Base-by-base conservation (phyloP, 2,113 vertebrate species). In the Phyllostomus discolor region DNA sequence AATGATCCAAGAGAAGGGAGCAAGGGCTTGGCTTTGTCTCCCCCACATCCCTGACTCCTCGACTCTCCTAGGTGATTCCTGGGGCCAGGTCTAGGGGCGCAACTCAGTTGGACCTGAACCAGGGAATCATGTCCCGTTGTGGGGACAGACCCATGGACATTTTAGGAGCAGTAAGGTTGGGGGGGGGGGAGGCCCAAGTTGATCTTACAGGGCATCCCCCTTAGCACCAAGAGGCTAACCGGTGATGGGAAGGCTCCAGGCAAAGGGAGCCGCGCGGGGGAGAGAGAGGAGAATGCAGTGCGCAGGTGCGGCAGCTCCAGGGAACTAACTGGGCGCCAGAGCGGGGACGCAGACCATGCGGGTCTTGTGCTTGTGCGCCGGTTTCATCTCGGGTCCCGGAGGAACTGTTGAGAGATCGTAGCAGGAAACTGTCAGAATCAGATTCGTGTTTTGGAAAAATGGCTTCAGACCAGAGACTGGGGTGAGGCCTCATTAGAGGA, bases 291-390 rank as follows among this genome's bases (percentile, higher is more conserved):
- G 62, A 50, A 43, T 3, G 11, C n/a, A 43, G 10, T 12, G 35
- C 31, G 9, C 76, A 41, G 33, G 33, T 1, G 7, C 2, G 1
- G 3, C 17, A 14, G 50, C 24, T 31, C 62, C 62, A 15, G 62
- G 50, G 41, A 12, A 3, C 0, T 22, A 12, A 3, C 0, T 22
- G 54, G 20, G 5, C 7, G 43, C 4, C 24, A 5, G 59, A 31
- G 3, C 3, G 28, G 9, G 50, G 16, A 35, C 7, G 3, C 31
- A 26, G 52, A 35, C 6, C 9, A 0, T 10, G 0, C 10, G 31
- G 31, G 54, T 35, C 22, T 66, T 33, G 17, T 16, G 41, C 1
- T 57, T 31, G 17, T 22, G 48, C 1, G 0, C 48, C 20, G 20
- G 4, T 35, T 84, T 69, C 28, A 35, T 41, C 59, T 28, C 10